Evolutionary conservation across 2,797 vertebrate species (phyloP).

Genomic region (Myotis findleyi): DNA sequence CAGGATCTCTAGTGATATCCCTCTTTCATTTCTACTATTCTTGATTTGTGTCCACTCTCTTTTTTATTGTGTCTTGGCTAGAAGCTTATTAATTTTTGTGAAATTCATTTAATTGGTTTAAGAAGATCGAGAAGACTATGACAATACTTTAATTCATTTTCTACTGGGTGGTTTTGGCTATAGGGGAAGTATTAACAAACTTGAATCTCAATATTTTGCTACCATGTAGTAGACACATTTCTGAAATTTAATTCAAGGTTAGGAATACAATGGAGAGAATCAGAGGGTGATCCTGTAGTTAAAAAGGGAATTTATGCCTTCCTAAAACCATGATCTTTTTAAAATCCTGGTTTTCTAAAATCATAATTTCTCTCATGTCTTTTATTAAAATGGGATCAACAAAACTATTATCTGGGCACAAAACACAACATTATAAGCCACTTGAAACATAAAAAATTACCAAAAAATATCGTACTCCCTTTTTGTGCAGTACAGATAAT

Average conservation of each 20-base stretch:
- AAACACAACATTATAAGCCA: not conserved
- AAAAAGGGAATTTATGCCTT: not conserved
- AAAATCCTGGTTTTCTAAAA: not conserved
- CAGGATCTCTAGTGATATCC: not conserved
- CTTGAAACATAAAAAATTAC: not conserved
- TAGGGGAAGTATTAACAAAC: not conserved
- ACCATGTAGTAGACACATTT: not conserved
- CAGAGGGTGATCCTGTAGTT: not conserved
- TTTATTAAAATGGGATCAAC: not conserved
- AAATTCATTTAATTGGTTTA: not conserved
- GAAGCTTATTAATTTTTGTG: not conserved
- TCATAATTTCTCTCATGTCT: not conserved
- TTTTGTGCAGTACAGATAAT: not conserved
- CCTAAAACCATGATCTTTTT: not conserved
- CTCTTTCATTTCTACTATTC: not conserved
- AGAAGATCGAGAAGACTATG: not conserved
- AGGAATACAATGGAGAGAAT: not conserved
- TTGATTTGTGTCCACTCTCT: not conserved
- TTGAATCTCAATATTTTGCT: not conserved
- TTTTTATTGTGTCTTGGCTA: not conserved
- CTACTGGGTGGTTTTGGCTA: not conserved
- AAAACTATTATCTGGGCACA: not conserved
- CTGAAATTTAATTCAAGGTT: slow-evolving; percentile 2
- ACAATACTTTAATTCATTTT: not conserved
- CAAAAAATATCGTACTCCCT: not conserved